These are phyloP conservation scores for Trilocha varians DNA, from an alignment of 2,888 invertebrate species.

Conservation along the genomic window DNA sequence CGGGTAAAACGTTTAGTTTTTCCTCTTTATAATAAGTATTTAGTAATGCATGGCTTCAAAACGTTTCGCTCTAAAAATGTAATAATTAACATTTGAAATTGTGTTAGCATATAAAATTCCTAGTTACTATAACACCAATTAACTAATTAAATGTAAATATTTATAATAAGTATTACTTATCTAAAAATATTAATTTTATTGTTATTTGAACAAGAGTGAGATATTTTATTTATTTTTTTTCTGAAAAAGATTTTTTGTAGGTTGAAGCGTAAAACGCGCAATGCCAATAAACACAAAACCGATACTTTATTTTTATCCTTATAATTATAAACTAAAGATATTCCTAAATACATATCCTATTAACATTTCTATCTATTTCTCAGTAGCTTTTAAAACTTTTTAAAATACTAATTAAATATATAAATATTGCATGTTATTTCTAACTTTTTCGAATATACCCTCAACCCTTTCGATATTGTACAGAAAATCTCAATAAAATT, in stretches of 20 bases:
- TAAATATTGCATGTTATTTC: no score
- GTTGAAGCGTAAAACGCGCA: neutral
- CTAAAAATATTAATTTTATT: constrained; percentile 14
- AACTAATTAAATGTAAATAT: constrained; percentile 18
- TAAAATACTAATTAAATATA: no score
- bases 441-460: no score
- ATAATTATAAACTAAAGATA: neutral
- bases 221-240: constrained; percentile 2
- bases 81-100: neutral
- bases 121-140: constrained; percentile 3
- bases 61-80: no score
- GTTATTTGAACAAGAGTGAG: constrained; percentile 22
- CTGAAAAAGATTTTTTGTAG: no score
- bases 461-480: no score
- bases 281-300: neutral
- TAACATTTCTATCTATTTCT: no score
- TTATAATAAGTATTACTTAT: constrained; percentile 15
- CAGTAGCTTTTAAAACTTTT: no score
- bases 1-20: neutral
- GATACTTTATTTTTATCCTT: neutral
- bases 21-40: neutral
- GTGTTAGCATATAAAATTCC: neutral
- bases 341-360: no score
- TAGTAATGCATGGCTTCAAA: neutral
- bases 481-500: no score